These are phyloP conservation scores for Halichondria panicea DNA, from an alignment of 37 sponge, comb jelly and placozoan genomes.

Conservation along the genomic window DNA sequence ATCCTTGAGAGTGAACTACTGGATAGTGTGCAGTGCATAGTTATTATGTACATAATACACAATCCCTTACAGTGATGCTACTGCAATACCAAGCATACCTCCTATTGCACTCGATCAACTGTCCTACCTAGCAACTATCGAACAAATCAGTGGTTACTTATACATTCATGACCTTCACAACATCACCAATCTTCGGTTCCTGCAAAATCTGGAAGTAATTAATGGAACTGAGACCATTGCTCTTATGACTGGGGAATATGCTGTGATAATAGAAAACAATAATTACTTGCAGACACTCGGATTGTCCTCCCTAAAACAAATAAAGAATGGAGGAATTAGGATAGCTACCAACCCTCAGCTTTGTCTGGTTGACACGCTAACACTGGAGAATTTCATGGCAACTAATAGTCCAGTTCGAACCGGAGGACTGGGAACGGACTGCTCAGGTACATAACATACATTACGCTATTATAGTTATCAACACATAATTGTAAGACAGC, in stretches of 20 bases:
- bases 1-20: too few species aligned
- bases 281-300: neutral
- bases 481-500: too few species aligned
- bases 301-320: neutral
- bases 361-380: constrained; percentile 11
- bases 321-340: constrained; percentile 3
- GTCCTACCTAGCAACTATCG: neutral
- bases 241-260: neutral
- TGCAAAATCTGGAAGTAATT: neutral
- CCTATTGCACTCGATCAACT: neutral
- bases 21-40: too few species aligned
- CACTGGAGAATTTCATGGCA: neutral
- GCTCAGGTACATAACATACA: neutral
- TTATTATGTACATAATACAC: too few species aligned
- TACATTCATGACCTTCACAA: neutral
- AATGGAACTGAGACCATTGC: neutral
- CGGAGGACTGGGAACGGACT: neutral
- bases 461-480: too few species aligned
- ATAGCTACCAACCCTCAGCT: constrained; percentile 10
- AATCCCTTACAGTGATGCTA: too few species aligned
- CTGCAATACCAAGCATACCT: neutral
- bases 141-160: constrained; percentile 1
- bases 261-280: neutral
- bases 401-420: neutral
- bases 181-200: constrained; percentile 7